Evolutionary conservation across 2,113 vertebrate genomes (phyloP).

Genomic region (Gallinago undulata): DNA sequence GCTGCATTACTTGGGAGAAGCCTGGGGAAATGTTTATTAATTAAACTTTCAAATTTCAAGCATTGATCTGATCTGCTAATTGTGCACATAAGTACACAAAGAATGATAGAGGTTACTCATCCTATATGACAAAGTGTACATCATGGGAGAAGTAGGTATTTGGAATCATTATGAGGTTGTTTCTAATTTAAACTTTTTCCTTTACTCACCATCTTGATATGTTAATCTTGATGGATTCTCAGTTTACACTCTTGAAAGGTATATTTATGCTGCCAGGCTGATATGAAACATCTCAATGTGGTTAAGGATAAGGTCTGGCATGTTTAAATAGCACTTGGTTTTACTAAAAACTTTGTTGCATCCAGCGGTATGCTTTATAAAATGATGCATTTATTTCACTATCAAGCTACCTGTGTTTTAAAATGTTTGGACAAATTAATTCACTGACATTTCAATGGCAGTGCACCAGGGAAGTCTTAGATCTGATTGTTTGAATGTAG

Average conservation of each 20-base stretch:
- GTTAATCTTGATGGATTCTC: constrained; percentile 7
- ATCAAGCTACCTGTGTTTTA: not conserved
- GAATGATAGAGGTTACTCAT: not conserved
- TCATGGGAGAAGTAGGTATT: not conserved
- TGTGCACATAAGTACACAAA: not conserved
- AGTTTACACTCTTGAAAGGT: not conserved
- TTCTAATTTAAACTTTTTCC: constrained; percentile 17
- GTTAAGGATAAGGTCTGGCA: constrained; percentile 8
- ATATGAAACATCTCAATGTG: not conserved
- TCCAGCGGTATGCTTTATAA: not conserved
- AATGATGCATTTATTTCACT: constrained; percentile 15
- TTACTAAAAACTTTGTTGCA: constrained; percentile 22
- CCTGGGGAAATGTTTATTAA: not conserved
- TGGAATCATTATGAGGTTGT: not conserved
- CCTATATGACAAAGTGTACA: not conserved
- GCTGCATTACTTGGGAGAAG: not conserved
- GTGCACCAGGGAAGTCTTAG: not conserved
- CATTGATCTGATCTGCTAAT: not conserved
- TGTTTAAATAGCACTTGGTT: constrained; percentile 12
- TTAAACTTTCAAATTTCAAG: constrained; percentile 18
- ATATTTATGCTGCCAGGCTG: constrained; percentile 4
- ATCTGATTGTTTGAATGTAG: not conserved
- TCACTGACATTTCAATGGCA: constrained; percentile 18
- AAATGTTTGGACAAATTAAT: constrained; percentile 17
- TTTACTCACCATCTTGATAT: not conserved